Conservation (phyloP, 2,888 invertebrate species). For the Drosophila kanekoi region DNA sequence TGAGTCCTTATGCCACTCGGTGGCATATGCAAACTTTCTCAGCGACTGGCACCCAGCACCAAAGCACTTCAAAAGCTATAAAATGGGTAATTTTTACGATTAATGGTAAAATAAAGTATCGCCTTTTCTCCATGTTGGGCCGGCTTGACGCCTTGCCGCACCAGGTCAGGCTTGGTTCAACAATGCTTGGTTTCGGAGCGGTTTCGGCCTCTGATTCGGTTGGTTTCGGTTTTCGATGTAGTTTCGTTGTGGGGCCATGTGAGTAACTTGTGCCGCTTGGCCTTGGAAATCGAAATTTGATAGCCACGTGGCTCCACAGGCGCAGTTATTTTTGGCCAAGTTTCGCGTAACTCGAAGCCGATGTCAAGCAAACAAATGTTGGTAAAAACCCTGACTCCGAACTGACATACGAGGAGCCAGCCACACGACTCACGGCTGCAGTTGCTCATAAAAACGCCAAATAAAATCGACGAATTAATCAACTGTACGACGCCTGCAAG, state of each 20-base stretch:
- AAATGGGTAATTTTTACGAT: constrained; percentile 71
- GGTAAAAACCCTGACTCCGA: constrained; percentile 8
- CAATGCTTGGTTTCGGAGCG: constrained; percentile 22
- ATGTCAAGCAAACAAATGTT: constrained; percentile 42
- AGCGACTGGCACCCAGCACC: constrained; percentile 29
- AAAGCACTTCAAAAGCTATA: constrained; percentile 69
- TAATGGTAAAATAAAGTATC: constrained; percentile 73
- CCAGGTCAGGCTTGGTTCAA: constrained; percentile 7
- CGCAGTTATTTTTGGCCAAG: constrained; percentile 32
- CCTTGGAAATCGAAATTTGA: constrained; percentile 27
- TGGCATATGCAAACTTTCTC: constrained; percentile 62
- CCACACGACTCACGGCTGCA: constrained; percentile 35
- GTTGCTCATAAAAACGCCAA: constrained; percentile 70
- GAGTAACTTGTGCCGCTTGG: constrained; percentile 8
- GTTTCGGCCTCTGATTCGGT: constrained; percentile 2
- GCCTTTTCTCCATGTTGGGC: constrained; percentile 31
- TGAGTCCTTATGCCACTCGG: constrained; percentile 5
- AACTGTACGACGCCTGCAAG: constrained; percentile 52
- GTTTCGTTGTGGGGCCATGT: constrained; percentile 18
- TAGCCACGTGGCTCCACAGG: constrained; percentile 36
- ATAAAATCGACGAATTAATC: constrained; percentile 74
- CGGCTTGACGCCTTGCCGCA: constrained; percentile 39
- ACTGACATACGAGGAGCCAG: constrained; percentile 1
- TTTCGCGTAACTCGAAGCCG: constrained; percentile 25
- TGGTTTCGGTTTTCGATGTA: constrained; percentile 1